These are phyloP conservation scores for Mirza zaza DNA, from an alignment of 2,113 vertebrate species.

Conservation along the genomic window DNA sequence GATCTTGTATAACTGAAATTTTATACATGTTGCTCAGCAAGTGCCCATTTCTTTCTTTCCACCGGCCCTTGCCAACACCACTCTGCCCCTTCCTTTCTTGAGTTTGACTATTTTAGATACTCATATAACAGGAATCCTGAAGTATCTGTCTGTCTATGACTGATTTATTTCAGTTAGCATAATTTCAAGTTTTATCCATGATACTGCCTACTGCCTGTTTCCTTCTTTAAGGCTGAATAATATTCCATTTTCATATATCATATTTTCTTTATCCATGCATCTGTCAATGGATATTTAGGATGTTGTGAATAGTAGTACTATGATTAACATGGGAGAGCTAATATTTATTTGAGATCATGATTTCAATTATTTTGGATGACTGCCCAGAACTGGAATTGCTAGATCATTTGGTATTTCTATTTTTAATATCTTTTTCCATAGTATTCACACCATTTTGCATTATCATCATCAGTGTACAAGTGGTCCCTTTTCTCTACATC, in stretches of 20 bases:
- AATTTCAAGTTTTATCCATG: background rate
- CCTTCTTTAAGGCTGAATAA: background rate
- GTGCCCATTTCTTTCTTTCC: background rate
- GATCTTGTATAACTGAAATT: background rate
- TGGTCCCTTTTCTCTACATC: background rate
- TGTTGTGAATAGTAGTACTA: background rate
- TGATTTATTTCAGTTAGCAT: background rate
- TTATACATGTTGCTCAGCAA: background rate
- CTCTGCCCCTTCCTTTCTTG: background rate
- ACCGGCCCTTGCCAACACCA: too few relatives aligned
- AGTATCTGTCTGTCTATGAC: background rate
- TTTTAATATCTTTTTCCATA: background rate
- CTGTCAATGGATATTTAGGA: background rate
- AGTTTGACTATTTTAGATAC: background rate
- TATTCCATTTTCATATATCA: background rate
- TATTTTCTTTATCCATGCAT: background rate
- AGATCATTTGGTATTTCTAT: background rate
- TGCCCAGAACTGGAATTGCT: background rate
- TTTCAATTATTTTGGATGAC: background rate
- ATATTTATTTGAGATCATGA: background rate
- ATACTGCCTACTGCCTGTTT: too few relatives aligned
- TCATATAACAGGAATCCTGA: background rate
- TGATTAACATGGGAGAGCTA: background rate
- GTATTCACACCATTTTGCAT: background rate
- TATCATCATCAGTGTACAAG: background rate